Evolutionary conservation across 2,888 invertebrate genomes (phyloP).

Genomic region (Lasioglossum calceatum): DNA sequence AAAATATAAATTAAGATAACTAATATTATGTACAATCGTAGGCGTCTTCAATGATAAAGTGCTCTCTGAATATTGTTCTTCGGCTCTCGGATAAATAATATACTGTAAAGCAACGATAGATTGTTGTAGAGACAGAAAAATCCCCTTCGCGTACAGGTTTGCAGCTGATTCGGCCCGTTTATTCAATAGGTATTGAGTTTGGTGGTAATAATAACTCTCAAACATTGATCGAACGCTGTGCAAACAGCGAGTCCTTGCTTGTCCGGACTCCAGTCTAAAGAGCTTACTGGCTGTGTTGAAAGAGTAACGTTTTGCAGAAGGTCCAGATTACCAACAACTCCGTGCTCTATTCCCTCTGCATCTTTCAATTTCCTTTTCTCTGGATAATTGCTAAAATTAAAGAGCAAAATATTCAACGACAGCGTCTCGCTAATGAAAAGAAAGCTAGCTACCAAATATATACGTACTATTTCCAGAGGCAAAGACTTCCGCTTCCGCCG

Average conservation of each 20-base stretch:
- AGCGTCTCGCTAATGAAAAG: neutral
- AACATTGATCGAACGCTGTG: conserved; percentile 95
- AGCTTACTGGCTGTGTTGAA: conserved; percentile 94
- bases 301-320: conserved; percentile 92
- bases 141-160: neutral
- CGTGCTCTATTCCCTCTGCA: conserved; percentile 89
- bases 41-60: neutral
- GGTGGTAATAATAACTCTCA: conserved; percentile 94
- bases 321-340: conserved; percentile 91
- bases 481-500: conserved; percentile 95
- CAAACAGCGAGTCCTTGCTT: conserved; percentile 95
- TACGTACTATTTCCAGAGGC: conserved; percentile 97
- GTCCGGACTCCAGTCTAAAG: conserved; percentile 96
- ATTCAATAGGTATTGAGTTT: conserved; percentile 90
- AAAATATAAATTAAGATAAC: conserved; percentile 4
- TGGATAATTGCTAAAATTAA: conserved; percentile 89
- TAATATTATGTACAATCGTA: conserved; percentile 24
- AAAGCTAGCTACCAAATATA: neutral
- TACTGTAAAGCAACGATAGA: neutral
- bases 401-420: neutral
- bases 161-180: conserved; percentile 8
- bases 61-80: neutral
- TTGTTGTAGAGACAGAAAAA: neutral
- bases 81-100: neutral
- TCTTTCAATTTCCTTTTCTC: conserved; percentile 90